Conservation (phyloP, 2,113 vertebrate genomes). For the Sakesphorus luctuosus region DNA sequence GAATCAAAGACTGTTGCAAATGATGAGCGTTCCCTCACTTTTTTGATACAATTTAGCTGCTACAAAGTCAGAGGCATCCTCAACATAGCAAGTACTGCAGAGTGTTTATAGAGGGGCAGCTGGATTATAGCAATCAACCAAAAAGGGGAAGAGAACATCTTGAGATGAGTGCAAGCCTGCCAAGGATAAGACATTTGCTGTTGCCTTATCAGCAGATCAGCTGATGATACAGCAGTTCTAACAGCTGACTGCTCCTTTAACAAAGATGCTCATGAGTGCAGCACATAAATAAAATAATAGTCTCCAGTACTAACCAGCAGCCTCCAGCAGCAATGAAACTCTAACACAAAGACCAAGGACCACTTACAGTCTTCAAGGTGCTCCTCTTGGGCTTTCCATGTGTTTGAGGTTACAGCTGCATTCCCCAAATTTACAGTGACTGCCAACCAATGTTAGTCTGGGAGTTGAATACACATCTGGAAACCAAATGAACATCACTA, state of each 20-base stretch:
- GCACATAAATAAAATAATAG: not conserved
- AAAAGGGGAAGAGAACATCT: conserved; percentile 13
- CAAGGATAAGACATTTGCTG: not conserved
- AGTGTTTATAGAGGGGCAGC: not conserved
- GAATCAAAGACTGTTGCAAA: not conserved
- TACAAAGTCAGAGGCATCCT: not conserved
- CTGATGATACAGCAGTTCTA: not conserved
- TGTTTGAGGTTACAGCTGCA: not conserved
- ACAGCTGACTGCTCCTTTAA: not conserved
- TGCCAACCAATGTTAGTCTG: not conserved
- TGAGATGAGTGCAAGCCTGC: not conserved
- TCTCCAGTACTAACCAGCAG: not conserved
- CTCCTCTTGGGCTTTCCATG: not conserved
- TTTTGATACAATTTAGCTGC: not conserved
- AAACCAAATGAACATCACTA: not conserved
- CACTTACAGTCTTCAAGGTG: not conserved
- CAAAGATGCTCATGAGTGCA: not conserved
- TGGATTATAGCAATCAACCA: not conserved
- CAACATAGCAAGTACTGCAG: not conserved
- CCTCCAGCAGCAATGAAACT: not conserved
- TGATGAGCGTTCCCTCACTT: not conserved
- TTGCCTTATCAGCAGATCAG: conserved; percentile 28
- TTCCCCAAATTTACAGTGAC: not conserved
- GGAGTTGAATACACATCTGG: not conserved
- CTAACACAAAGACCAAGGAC: not conserved